Evolutionary conservation across 2,888 invertebrate genomes (phyloP), one percentile per base, ranked within the genome.

Genomic region (Nyleta sp.): DNA sequence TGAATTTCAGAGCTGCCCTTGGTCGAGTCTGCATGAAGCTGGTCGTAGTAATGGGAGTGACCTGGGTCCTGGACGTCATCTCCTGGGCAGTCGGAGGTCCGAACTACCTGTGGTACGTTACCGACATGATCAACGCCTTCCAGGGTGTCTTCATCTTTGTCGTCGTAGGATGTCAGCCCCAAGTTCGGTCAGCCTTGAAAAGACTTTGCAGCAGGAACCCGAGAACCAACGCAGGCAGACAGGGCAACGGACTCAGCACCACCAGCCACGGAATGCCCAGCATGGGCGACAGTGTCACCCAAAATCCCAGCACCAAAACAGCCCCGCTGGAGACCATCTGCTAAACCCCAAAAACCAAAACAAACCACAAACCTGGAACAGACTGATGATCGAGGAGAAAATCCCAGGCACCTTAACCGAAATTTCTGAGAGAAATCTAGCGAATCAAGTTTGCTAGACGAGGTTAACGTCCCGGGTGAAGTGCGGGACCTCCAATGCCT

Each of bases 61-160:
- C 95, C 17, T 95, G 95, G 95, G 89, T 92, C 38, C 95, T 95
- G 57, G 97, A 97, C 91, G 94, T 97, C 74, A 92, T 97, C 77
- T 96, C 96, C 53, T 96, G 96, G 96, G 93, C 94, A 80, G 94
- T 94, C 77, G 96, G 96, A 82, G 96, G 96, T 4, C 96, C 96
- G 0, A 92, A 94, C 85, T 95, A 94, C 89, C 91, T 95, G 84
- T 97, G 97, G 96, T 95, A 96, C 91, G 92, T 95, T 81, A 95
- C 96, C 60, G 97, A 97, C 91, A 91, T 96, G 87, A 94, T 97
- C 86, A 97, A 97, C 91, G 95, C 96, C 81, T 92, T 96, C 84
- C 97, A 97, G 91, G 97, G 97, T 81, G 95, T 97, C 64, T 94
- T 96, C 90, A 97, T 97, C 86, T 97, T 97, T 91, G 94, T 96